A percentile compares a stretch with the other conserved stretches of the same genome.
These are phyloP conservation scores for Sciaenops ocellatus DNA, from an alignment of 2,797 vertebrate genomes.

Conservation along the genomic window DNA sequence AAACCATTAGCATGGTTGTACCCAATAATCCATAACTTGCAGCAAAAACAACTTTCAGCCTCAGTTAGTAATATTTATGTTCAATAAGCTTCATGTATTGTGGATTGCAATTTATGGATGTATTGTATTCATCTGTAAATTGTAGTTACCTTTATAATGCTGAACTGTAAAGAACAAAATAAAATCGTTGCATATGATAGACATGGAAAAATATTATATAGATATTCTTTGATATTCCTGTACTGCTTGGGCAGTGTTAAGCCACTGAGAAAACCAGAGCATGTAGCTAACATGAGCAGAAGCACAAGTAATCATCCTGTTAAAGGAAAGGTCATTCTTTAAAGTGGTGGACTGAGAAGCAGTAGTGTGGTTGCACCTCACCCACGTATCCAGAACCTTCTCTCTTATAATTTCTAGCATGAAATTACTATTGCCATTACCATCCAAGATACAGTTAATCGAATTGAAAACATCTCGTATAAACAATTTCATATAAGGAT, in stretches of 20 bases:
- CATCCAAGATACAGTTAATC: not conserved
- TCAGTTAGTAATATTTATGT: too few species aligned
- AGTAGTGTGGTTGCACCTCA: not conserved
- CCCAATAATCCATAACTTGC: not conserved
- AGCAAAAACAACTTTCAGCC: not conserved
- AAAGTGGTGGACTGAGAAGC: not conserved
- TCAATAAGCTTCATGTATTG: not conserved
- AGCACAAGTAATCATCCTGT: not conserved
- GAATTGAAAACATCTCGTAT: not conserved
- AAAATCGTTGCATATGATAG: not conserved
- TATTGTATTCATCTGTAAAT: too few species aligned
- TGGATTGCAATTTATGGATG: too few species aligned
- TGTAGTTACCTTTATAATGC: not conserved
- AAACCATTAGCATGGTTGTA: not conserved
- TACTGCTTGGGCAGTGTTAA: not conserved
- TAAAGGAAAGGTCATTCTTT: constrained; percentile 31
- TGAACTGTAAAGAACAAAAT: not conserved
- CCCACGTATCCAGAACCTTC: not conserved
- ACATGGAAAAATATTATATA: not conserved
- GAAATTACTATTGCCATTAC: too few species aligned
- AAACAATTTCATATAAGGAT: not conserved
- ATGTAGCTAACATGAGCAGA: not conserved
- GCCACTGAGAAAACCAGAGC: not conserved
- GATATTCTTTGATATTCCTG: not conserved
- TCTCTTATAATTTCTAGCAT: not conserved